Base-by-base conservation (phyloP, 1,140 invertebrate genomes). In the Macrotrachela quadricornifera region DNA sequence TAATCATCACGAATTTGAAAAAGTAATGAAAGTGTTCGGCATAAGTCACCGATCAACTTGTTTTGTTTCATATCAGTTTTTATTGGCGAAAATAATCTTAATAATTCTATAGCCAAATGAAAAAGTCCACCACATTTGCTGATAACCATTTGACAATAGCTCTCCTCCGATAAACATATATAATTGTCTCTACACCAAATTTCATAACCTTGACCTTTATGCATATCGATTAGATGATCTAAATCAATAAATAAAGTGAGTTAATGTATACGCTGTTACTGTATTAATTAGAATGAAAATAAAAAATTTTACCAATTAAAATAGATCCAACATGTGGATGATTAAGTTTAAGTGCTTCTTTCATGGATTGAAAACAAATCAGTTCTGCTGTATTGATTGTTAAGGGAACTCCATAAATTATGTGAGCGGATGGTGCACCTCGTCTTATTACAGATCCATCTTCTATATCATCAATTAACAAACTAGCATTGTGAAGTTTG, bases 381-480 rank as follows among this genome's bases (percentile, higher is more conserved):
- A 94, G 95, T 74, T 95, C 94, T n/a, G 87, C 87, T 41, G 85
- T 80, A 73, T 92, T 95, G 55, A 95, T 88, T 14, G 90, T 92
- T 63, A 81, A 83, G 16, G 87, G 79, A 44, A 88, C 77, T 16
- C 90, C 90, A 74, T 85, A 95, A 59, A 95, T 91, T 51, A 82
- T 82, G 73, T 95, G 90, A 13, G 90, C 87, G 13, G 92, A 87
- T 46, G 85, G 69, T 53, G 69, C 83, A 38, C 90, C 90, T 66
- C 88, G 74, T 60, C 90, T 75, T 47, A 95, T 70, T 59, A 85
- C 82, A 40, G 86, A 91, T 71, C 82, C 86, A 71, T 95, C 90
- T 76, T 95, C 83, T 69, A 95, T 94, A 72, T 95, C 88, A 73
- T 95, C 90, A 66, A 92, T 78, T 63, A 95, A 69, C 46, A 95